A percentile compares a stretch with the other conserved stretches of the same genome.
Conservation (phyloP, 2,888 invertebrate genomes). For the Epinotia demarniana region DNA sequence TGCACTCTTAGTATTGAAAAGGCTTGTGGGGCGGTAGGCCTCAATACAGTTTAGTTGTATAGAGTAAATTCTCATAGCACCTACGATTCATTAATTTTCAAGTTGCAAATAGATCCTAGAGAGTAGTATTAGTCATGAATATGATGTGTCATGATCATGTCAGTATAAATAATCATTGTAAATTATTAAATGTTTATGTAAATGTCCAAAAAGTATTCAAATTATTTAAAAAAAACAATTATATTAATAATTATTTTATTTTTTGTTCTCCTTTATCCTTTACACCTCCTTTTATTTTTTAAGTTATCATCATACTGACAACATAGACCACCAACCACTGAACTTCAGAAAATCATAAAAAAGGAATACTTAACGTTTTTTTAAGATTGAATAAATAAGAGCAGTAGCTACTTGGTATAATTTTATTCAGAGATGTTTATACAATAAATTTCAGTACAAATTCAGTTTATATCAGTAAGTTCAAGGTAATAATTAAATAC, state of each 20-base stretch:
- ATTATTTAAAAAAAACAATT: conserved; percentile 82
- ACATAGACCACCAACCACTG: too few species aligned
- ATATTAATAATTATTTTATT: conserved; percentile 79
- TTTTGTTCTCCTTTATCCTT: conserved; percentile 73
- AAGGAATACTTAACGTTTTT: background rate
- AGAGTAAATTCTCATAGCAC: conserved; percentile 82
- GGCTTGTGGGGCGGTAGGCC: conserved; percentile 79
- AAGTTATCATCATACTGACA: background rate
- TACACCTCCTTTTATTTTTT: conserved; percentile 56
- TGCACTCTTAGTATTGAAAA: conserved; percentile 82
- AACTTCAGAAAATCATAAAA: too few species aligned
- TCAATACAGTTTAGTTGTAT: conserved; percentile 77
- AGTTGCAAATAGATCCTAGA: conserved; percentile 81
- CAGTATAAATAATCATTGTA: conserved; percentile 84
- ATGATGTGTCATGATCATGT: conserved; percentile 83
- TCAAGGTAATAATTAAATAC: background rate
- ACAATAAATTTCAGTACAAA: conserved; percentile 26
- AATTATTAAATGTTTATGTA: conserved; percentile 86
- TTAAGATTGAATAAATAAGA: background rate
- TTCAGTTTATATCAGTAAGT: conserved; percentile 3
- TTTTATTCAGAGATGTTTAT: conserved; percentile 23
- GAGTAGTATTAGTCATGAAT: conserved; percentile 80
- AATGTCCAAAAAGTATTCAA: conserved; percentile 85
- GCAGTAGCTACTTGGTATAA: background rate
- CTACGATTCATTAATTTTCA: conserved; percentile 77